Evolutionary conservation across 2,797 vertebrate genomes (phyloP), one percentile per base, ranked within the genome.

Genomic region (Pantherophis alleghaniensis): DNA sequence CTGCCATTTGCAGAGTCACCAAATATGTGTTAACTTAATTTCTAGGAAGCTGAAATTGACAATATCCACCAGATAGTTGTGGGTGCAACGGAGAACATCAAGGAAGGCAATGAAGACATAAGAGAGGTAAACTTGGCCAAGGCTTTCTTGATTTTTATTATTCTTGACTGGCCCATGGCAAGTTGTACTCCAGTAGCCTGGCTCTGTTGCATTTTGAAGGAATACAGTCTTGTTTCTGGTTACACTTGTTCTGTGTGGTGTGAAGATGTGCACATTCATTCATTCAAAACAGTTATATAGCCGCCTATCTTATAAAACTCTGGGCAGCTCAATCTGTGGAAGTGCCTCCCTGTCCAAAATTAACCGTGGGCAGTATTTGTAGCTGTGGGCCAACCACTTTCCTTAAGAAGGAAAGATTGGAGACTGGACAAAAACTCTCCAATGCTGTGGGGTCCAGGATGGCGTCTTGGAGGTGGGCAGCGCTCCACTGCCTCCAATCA

Each of bases 101-200:
- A 99, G 97, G 99, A 99, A 97, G 99, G 99, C 95, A 99, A 99
- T 0, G 99, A 99, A 96, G 99, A 99, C 92, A 99, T 99, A 94
- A 97, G 99, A 97, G 99, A 99, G 98, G 99, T 99, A 96, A 96
- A 2, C 18, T 51, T 57, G 42, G 26, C 1, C 57, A 57, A 16
- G 60, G 0, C 0, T 13, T 83, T 47, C 0, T 94, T 93, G 56
- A 1, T 90, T 55, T 53, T 28, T 88, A 22, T 12, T 47, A n/a
- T n/a, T 66, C 92, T 90, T 92, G 37, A 87, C 26, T 16, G 20
- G 86, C 42, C 51, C 37, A 4, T 63, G 47, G 86, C 37, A 60
- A 11, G 37, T 28, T 56, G 13, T 47, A 83, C 26, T 26, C 7
- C 83, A 55, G n/a, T 51, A 10, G 66, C 56, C 63, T 88, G 42